Percentiles rank a stretch among this genome's conserved stretches.
Conservation (phyloP, 2,888 invertebrate genomes). For the Brenthis ino region DNA sequence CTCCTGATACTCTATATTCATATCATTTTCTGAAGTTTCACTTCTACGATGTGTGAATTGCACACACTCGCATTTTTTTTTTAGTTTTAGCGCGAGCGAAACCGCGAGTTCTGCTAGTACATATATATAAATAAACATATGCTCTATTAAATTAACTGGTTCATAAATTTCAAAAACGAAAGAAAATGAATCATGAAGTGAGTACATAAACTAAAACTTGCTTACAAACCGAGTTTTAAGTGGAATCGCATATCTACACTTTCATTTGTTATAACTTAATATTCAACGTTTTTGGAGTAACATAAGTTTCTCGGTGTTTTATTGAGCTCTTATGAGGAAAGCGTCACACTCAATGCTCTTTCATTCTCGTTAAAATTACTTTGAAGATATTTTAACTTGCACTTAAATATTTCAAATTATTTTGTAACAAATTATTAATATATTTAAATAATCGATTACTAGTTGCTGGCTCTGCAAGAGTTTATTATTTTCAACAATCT, state of each 20-base stretch:
- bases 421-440: too few relatives aligned
- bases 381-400: neutral
- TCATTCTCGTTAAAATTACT: conserved; percentile 6
- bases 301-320: conserved; percentile 27
- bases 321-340: conserved; percentile 30
- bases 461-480: too few relatives aligned
- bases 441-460: too few relatives aligned
- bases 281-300: conserved; percentile 38
- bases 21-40: too few relatives aligned
- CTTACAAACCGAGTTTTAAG: conserved; percentile 19
- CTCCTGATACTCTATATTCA: too few relatives aligned
- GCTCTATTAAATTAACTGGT: neutral
- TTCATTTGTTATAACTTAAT: conserved; percentile 41
- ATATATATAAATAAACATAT: neutral
- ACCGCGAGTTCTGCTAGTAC: too few relatives aligned
- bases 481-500: too few relatives aligned
- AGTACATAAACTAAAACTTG: conserved; percentile 7
- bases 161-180: conserved; percentile 14
- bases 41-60: too few relatives aligned
- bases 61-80: too few relatives aligned
- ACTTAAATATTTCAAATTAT: too few relatives aligned
- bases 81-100: too few relatives aligned
- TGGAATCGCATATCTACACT: conserved; percentile 35
- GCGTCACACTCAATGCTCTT: conserved; percentile 28
- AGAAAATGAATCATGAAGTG: conserved; percentile 11